phyloP scores from a whole-genome alignment of 2,888 invertebrate species.

The Aromia moschata region DNA sequence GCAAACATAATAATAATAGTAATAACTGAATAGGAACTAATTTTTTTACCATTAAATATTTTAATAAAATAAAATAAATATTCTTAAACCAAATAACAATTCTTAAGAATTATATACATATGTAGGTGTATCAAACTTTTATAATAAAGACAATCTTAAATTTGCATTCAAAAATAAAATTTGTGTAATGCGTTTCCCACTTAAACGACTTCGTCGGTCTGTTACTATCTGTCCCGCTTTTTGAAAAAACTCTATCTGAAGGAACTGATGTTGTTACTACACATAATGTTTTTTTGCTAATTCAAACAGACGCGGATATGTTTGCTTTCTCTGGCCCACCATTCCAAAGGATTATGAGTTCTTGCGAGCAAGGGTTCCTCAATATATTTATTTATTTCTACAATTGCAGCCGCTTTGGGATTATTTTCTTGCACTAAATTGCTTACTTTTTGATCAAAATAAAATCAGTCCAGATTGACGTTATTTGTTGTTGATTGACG shows the following conservation, averaged over 20 bases:
- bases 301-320: constrained; percentile 20
- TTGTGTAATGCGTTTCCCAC: constrained; percentile 34
- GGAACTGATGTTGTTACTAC: constrained; percentile 47
- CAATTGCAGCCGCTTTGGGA: constrained; percentile 19
- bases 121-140: neutral
- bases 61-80: neutral
- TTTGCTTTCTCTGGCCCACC: constrained; percentile 21
- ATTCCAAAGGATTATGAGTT: constrained; percentile 26
- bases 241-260: constrained; percentile 47
- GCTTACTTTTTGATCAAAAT: constrained; percentile 22
- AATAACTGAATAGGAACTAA: neutral
- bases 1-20: neutral
- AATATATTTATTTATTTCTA: constrained; percentile 25
- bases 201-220: constrained; percentile 43
- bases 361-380: constrained; percentile 23
- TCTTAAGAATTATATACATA: neutral
- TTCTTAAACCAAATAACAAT: neutral
- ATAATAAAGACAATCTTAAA: neutral
- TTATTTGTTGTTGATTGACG: neutral
- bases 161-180: constrained; percentile 30
- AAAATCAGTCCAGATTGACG: constrained; percentile 4
- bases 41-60: neutral
- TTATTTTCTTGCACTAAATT: constrained; percentile 19
- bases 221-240: constrained; percentile 43
- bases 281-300: constrained; percentile 34